Evolutionary conservation across 2,888 invertebrate genomes (phyloP).

Genomic region (Chironomus riparius): DNA sequence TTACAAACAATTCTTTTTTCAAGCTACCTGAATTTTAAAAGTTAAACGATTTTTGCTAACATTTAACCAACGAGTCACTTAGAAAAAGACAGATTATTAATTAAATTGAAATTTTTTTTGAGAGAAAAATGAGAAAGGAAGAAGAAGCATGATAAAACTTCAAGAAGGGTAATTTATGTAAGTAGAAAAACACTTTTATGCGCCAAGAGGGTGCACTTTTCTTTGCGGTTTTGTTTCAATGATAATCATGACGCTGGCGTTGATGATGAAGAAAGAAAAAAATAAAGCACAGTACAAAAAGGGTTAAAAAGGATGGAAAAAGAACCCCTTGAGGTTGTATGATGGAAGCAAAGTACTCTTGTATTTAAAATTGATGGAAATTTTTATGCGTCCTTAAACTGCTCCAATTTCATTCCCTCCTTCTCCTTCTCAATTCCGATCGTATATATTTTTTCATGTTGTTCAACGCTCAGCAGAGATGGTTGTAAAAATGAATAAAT

Average conservation of each 20-base stretch:
- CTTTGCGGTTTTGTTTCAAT: not conserved
- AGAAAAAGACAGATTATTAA: too few relatives aligned
- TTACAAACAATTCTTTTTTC: too few relatives aligned
- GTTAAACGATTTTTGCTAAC: too few relatives aligned
- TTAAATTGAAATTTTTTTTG: too few relatives aligned
- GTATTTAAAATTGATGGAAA: constrained; percentile 16
- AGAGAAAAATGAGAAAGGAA: too few relatives aligned
- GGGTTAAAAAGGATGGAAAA: constrained; percentile 1
- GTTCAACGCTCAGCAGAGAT: not conserved
- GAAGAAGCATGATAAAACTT: too few relatives aligned
- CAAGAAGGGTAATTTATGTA: too few relatives aligned
- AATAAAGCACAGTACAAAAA: not conserved
- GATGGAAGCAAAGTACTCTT: not conserved
- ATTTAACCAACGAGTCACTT: too few relatives aligned
- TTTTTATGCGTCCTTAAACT: constrained; percentile 16
- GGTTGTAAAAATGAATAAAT: not conserved
- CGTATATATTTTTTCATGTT: not conserved
- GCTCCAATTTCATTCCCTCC: not conserved
- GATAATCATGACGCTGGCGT: not conserved
- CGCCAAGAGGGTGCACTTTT: not conserved
- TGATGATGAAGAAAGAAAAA: not conserved
- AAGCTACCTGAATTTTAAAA: too few relatives aligned
- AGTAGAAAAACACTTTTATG: not conserved
- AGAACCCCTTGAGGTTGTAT: not conserved
- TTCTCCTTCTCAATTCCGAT: not conserved